phyloP scores from a whole-genome alignment of 2,888 invertebrate genomes.

The Masnerella sp. region DNA sequence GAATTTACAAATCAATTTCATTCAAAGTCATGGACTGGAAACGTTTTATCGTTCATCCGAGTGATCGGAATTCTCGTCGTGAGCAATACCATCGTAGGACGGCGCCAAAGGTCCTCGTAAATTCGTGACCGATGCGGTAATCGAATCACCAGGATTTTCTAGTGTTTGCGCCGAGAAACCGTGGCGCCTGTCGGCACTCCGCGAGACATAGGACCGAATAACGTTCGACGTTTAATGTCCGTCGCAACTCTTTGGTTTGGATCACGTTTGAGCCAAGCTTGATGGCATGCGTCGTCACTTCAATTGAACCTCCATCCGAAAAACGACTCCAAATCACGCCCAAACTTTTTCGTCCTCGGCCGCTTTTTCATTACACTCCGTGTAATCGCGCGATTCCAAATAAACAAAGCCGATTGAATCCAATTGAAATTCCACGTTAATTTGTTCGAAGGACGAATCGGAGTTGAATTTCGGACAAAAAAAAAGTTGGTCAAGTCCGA shows the following conservation, averaged over 20 bases:
- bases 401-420: too few relatives aligned
- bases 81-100: constrained; percentile 55
- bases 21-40: constrained; percentile 60
- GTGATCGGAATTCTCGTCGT: constrained; percentile 60
- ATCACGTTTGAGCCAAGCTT: constrained; percentile 56
- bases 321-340: constrained; percentile 18
- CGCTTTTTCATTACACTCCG: too few relatives aligned
- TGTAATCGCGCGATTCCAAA: too few relatives aligned
- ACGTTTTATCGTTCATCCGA: constrained; percentile 60
- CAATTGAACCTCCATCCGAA: constrained; percentile 37
- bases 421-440: too few relatives aligned
- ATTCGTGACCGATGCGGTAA: constrained; percentile 62
- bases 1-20: constrained; percentile 60
- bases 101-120: constrained; percentile 62
- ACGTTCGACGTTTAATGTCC: constrained; percentile 74
- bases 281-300: constrained; percentile 54
- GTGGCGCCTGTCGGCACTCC: constrained; percentile 60
- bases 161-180: constrained; percentile 63
- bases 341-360: constrained; percentile 11
- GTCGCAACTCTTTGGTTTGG: constrained; percentile 62
- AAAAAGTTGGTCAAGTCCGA: too few relatives aligned
- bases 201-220: constrained; percentile 67
- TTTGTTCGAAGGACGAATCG: too few relatives aligned
- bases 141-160: constrained; percentile 61
- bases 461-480: too few relatives aligned